Conservation (phyloP, 2,113 vertebrate species). For the Corythaixoides concolor region DNA sequence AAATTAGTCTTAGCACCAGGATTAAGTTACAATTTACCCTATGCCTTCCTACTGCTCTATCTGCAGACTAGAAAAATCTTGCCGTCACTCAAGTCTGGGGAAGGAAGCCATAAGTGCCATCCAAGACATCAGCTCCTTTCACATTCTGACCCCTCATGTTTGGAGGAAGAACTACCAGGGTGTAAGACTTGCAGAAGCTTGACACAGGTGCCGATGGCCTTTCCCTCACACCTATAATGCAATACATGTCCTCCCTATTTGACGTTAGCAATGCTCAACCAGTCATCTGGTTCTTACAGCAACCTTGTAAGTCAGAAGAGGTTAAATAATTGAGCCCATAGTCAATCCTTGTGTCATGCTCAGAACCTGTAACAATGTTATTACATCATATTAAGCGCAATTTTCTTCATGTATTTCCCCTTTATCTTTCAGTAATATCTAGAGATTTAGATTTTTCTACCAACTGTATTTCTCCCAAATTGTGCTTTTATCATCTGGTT, state of each 20-base stretch:
- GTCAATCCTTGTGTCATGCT: neutral
- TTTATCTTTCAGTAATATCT: neutral
- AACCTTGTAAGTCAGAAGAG: neutral
- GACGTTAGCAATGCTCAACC: neutral
- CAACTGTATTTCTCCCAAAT: neutral
- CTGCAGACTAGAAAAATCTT: neutral
- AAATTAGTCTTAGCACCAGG: neutral
- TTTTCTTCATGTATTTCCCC: neutral
- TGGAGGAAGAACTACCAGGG: neutral
- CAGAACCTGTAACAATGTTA: neutral
- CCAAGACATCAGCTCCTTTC: neutral
- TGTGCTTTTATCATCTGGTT: neutral
- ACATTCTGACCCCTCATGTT: neutral
- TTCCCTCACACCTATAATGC: neutral
- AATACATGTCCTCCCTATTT: neutral
- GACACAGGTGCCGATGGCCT: rapidly evolving
- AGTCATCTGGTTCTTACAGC: neutral
- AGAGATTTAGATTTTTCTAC: neutral
- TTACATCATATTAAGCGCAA: neutral
- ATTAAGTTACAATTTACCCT: neutral
- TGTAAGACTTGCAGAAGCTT: neutral
- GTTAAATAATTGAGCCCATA: neutral
- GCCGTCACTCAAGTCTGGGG: neutral
- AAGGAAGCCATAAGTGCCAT: neutral
- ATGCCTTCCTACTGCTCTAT: neutral